Evolutionary conservation across 2,113 vertebrate genomes (phyloP), one percentile per base, ranked within the genome.

Genomic region (Bubalus kerabau): DNA sequence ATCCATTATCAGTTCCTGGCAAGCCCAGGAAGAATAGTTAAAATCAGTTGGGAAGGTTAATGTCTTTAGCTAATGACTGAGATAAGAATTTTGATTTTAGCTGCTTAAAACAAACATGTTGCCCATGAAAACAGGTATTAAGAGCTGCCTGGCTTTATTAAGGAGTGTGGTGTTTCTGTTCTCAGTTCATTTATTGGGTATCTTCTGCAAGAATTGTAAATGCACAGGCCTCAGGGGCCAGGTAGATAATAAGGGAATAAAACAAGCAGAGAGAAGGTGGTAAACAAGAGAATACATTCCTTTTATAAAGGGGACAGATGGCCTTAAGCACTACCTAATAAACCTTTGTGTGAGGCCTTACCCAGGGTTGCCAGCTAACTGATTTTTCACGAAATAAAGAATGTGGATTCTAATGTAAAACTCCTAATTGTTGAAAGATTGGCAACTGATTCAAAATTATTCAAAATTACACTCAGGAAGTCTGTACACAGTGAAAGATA

Each of bases 41-140:
- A 90, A 64, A 84, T 88, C 36, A 82, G 40, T 2, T 43, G 21
- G 21, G 40, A 56, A 96, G 30, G 90, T 90, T 87, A 83, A 84
- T 93, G 36, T 90, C 56, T 93, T 87, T 43, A 76, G 14, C 87
- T 64, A 59, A 87, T 24, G 57, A 32, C 83, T 94, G 26, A 87
- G 83, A 54, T 83, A 86, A 91, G 90, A 93, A 95, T 81, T 90
- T 81, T 86, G 48, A 62, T 82, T 93, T 97, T 52, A 88, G 28
- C 81, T 94, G 52, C 59, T 87, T 89, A 91, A 87, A 91, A 30
- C 91, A 95, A 96, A 83, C 90, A 46, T 2, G n/a, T 52, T 84
- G 28, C 60, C 89, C 78, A 46, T 90, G 80, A 64, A 92, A 84
- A 60, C 5, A 36, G 43, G 80, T 46, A 64, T 40, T 91, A 84